phyloP scores from a whole-genome alignment of 2,797 vertebrate genomes.

The Microctenopoma stevenorrisi region DNA sequence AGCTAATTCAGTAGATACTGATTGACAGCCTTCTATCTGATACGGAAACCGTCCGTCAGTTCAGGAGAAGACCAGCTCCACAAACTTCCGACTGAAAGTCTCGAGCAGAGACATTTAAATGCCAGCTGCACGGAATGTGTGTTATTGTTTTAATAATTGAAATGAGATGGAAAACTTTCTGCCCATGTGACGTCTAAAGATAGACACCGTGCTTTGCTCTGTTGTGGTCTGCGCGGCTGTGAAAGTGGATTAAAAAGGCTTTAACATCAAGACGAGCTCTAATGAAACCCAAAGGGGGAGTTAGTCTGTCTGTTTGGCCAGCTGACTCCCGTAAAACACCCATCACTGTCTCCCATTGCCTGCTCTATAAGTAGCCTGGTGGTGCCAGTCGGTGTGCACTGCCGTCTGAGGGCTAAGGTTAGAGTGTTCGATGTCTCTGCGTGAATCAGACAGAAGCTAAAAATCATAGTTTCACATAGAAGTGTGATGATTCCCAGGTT shows the following conservation, averaged over 20 bases:
- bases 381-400: conserved; percentile 50
- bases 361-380: conserved; percentile 68
- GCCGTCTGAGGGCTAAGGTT: conserved; percentile 20
- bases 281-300: conserved; percentile 81
- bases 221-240: conserved; percentile 71
- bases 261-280: conserved; percentile 80
- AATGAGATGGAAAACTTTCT: conserved; percentile 61
- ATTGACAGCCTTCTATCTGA: conserved; percentile 54
- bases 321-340: conserved; percentile 78
- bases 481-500: not conserved
- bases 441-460: conserved; percentile 18
- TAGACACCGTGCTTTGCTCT: conserved; percentile 63
- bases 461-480: not conserved
- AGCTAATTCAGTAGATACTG: conserved; percentile 34
- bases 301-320: conserved; percentile 80
- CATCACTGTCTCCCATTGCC: conserved; percentile 71
- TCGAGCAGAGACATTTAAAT: conserved; percentile 35
- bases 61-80: conserved; percentile 3
- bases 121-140: conserved; percentile 28
- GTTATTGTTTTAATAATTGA: conserved; percentile 68
- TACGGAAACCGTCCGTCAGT: conserved; percentile 15
- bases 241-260: conserved; percentile 82
- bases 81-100: not conserved
- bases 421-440: conserved; percentile 25
- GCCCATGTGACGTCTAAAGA: conserved; percentile 71